Evolutionary conservation across 2,113 vertebrate genomes (phyloP).

Genomic region (Anser cygnoides): DNA sequence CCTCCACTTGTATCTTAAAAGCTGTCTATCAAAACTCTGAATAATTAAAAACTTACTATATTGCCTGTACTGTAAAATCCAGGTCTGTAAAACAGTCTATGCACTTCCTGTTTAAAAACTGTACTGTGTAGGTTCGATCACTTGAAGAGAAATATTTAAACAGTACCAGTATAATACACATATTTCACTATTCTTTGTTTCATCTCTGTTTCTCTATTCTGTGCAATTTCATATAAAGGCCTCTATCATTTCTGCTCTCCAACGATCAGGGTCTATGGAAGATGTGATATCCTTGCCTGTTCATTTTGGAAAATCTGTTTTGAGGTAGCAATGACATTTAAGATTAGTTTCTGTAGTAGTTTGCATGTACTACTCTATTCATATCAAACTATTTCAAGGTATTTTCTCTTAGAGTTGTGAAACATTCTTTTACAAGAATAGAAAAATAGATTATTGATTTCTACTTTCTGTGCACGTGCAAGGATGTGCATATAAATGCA

Average conservation of each 20-base stretch:
- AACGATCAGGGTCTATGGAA: not conserved
- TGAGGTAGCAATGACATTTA: not conserved
- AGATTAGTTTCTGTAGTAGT: not conserved
- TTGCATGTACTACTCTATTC: not conserved
- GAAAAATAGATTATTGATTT: not conserved
- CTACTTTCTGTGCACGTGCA: not conserved
- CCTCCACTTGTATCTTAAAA: not conserved
- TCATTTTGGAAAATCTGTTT: not conserved
- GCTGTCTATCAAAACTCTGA: not conserved
- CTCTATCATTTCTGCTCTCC: not conserved
- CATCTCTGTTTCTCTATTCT: not conserved
- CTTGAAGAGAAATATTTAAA: not conserved
- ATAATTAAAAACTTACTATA: not conserved
- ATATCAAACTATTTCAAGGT: not conserved
- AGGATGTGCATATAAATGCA: not conserved
- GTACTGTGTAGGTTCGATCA: not conserved
- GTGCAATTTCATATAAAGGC: not conserved
- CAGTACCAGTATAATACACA: not conserved
- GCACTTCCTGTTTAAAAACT: not conserved
- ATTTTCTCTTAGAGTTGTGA: not conserved
- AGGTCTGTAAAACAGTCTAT: not conserved
- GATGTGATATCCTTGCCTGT: not conserved
- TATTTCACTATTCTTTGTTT: not conserved
- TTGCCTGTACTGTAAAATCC: not conserved
- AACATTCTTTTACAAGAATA: not conserved